phyloP scores from a whole-genome alignment of 2,797 vertebrate species.

The Momotus momota region DNA sequence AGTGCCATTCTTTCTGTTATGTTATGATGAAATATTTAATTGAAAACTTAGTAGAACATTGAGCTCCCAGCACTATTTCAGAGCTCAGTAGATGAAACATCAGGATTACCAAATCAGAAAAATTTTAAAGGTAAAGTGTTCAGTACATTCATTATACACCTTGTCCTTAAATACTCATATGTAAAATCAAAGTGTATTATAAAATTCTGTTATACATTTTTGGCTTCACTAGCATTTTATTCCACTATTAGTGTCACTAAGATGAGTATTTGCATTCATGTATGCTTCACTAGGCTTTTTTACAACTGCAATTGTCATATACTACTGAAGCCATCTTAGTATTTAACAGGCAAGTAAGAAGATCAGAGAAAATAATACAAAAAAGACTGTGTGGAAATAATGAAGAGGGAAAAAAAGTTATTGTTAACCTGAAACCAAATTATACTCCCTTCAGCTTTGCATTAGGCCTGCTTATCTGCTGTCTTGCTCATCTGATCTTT shows the following conservation, averaged over 20 bases:
- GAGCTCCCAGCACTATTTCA: neutral
- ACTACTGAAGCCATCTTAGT: neutral
- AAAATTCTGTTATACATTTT: neutral
- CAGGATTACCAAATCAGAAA: neutral
- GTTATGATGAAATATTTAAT: neutral
- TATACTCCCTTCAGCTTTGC: neutral
- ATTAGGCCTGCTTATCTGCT: neutral
- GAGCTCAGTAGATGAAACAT: neutral
- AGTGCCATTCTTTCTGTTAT: neutral
- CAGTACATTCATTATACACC: neutral
- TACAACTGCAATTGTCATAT: constrained; percentile 34
- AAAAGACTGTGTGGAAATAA: neutral
- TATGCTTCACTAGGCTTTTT: constrained; percentile 3
- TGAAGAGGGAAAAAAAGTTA: neutral
- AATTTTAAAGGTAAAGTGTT: neutral
- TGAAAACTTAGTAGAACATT: neutral
- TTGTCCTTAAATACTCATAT: neutral
- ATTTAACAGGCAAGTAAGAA: neutral
- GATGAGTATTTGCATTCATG: constrained; percentile 1
- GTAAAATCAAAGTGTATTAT: constrained; percentile 47
- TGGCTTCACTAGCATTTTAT: neutral
- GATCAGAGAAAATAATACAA: constrained; percentile 10
- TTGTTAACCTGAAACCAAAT: neutral
- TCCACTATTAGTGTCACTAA: constrained; percentile 42
- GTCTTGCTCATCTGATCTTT: neutral